These are phyloP conservation scores for Halisarca cf. caerulea DNA, from an alignment of 37 sponge, comb jelly and placozoan species.

Conservation along the genomic window DNA sequence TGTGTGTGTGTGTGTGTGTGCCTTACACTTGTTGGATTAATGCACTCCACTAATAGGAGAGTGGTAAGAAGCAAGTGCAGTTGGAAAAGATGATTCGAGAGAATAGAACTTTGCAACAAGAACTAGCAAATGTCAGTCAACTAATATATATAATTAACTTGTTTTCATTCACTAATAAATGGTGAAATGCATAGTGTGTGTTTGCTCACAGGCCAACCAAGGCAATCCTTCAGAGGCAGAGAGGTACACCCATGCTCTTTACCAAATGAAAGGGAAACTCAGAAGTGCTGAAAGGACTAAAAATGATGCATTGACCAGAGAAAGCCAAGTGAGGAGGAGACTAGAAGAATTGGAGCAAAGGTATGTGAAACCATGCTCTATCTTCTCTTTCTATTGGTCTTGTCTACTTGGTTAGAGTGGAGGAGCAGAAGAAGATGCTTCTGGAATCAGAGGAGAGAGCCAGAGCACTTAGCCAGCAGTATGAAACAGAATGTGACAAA, in stretches of 20 bases:
- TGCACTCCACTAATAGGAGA: slow-evolving; percentile 41
- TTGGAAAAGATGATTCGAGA: slow-evolving; percentile 59
- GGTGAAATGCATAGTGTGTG: too few species aligned
- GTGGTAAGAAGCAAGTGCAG: slow-evolving; percentile 50
- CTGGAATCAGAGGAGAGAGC: slow-evolving; percentile 43
- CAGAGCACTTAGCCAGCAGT: slow-evolving; percentile 29
- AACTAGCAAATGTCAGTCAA: slow-evolving; percentile 45
- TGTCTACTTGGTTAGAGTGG: slow-evolving; percentile 2
- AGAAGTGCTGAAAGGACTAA: slow-evolving; percentile 66
- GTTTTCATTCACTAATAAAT: too few species aligned
- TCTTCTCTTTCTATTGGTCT: not conserved
- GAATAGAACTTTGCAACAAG: slow-evolving; percentile 58
- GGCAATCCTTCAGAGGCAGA: slow-evolving; percentile 40
- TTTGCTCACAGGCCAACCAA: slow-evolving; percentile 2
- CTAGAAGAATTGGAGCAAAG: slow-evolving; percentile 39
- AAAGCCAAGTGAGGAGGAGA: slow-evolving; percentile 12
- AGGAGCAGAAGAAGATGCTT: slow-evolving; percentile 60
- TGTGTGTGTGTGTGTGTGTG: slow-evolving; percentile 24
- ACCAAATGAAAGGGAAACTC: slow-evolving; percentile 44
- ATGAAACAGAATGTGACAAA: slow-evolving; percentile 55
- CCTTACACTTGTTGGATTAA: not conserved
- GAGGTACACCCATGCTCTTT: slow-evolving; percentile 31
- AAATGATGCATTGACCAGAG: slow-evolving; percentile 55
- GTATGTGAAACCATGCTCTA: slow-evolving; percentile 23
- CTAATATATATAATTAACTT: too few species aligned